Percentiles rank a stretch among this genome's conserved stretches.
phyloP scores from a whole-genome alignment of 2,797 vertebrate genomes.

The Cirrhinus molitorella region DNA sequence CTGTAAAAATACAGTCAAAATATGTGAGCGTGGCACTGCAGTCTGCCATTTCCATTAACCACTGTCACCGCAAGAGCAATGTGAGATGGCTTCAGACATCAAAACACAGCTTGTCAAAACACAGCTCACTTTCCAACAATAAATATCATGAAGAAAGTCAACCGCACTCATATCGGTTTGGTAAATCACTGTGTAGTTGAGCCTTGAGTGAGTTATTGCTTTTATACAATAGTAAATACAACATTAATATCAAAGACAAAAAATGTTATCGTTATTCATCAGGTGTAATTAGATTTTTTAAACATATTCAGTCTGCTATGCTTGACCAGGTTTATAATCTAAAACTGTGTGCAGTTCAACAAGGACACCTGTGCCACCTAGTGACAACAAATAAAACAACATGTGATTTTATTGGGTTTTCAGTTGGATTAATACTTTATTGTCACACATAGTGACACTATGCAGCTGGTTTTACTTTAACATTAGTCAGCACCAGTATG shows the following conservation, averaged over 20 bases:
- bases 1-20: neutral
- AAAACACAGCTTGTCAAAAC: neutral
- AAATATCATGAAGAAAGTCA: no score
- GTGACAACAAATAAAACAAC: constrained; percentile 11
- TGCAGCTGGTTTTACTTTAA: neutral
- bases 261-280: neutral
- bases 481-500: neutral
- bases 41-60: neutral
- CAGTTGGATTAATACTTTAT: neutral
- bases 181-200: neutral
- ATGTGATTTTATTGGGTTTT: neutral
- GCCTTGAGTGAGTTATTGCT: neutral
- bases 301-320: neutral
- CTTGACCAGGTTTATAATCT: constrained; percentile 24
- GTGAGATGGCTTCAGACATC: neutral
- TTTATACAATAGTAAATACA: neutral
- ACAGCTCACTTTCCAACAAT: neutral
- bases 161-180: neutral
- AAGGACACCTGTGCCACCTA: constrained; percentile 33
- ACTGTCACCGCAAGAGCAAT: constrained; percentile 9
- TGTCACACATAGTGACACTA: neutral
- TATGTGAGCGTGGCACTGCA: neutral
- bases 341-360: neutral
- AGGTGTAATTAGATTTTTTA: neutral
- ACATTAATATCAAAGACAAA: neutral